phyloP scores from a whole-genome alignment of 2,113 vertebrate species.

The Python bivittatus region DNA sequence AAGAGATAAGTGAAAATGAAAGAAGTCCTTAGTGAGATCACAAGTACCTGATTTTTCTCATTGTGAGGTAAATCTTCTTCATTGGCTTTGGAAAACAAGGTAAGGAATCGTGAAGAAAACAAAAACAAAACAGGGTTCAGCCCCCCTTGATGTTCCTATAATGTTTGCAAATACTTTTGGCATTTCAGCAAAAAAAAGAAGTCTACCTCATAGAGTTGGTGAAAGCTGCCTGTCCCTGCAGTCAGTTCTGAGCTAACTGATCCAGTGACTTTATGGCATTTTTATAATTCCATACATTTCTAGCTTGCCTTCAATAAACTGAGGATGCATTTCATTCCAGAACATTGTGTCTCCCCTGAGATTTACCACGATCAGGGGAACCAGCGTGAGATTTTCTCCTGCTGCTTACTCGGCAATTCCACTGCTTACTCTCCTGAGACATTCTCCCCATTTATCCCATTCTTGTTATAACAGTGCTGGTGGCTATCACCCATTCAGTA shows the following conservation, averaged over 20 bases:
- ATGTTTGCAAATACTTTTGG: not conserved
- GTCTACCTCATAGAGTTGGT: not conserved
- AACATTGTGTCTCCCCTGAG: not conserved
- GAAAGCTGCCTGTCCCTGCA: not conserved
- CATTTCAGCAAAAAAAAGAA: not conserved
- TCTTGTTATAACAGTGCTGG: too few relatives aligned
- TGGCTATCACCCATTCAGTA: too few relatives aligned
- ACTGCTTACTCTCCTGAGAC: not conserved
- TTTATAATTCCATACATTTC: too few relatives aligned
- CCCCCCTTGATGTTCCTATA: not conserved
- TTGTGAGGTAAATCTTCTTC: not conserved
- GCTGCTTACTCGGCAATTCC: not conserved
- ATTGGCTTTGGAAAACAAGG: not conserved
- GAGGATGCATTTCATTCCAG: too few relatives aligned
- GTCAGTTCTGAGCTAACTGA: too few relatives aligned
- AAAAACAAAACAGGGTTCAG: not conserved
- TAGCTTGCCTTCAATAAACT: too few relatives aligned
- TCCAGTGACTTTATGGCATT: too few relatives aligned
- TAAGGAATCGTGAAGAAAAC: not conserved
- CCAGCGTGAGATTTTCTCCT: not conserved
- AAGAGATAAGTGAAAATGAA: not conserved
- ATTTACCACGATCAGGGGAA: not conserved
- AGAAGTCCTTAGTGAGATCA: not conserved
- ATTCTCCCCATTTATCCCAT: too few relatives aligned
- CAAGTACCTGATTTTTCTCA: not conserved